Evolutionary conservation across 2,888 invertebrate genomes (phyloP).

Genomic region (Mongoloraphidia duomilia): DNA sequence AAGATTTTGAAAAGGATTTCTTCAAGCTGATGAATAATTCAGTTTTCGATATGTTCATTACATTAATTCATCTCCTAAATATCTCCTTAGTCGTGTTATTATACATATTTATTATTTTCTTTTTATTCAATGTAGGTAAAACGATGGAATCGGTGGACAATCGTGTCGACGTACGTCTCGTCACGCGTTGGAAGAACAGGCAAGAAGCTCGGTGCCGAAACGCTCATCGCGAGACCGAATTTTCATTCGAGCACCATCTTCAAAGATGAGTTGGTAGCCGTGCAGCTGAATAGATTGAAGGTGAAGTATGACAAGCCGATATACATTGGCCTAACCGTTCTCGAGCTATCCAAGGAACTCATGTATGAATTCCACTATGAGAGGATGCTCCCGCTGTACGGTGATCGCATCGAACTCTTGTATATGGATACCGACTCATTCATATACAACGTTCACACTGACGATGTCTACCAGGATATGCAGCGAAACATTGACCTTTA

Average conservation of each 20-base stretch:
- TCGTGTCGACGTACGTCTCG: not conserved
- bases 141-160: too few relatives aligned
- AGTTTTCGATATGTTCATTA: too few relatives aligned
- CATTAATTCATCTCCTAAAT: too few relatives aligned
- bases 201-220: constrained; percentile 18
- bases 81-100: too few relatives aligned
- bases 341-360: constrained; percentile 26
- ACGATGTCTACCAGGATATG: constrained; percentile 23
- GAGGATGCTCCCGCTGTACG: constrained; percentile 19
- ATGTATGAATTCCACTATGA: constrained; percentile 27
- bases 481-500: constrained; percentile 17
- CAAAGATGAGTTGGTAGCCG: constrained; percentile 21
- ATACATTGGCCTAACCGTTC: constrained; percentile 24
- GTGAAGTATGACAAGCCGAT: constrained; percentile 24
- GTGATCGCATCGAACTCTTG: constrained; percentile 15
- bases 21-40: constrained; percentile 26
- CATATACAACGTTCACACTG: constrained; percentile 19
- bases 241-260: constrained; percentile 21
- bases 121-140: constrained; percentile 10
- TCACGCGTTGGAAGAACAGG: constrained; percentile 6
- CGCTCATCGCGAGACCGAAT: constrained; percentile 20
- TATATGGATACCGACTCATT: constrained; percentile 22
- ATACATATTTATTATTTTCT: too few relatives aligned
- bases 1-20: constrained; percentile 11
- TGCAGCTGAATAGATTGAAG: constrained; percentile 20